Conservation (phyloP, 53 echinoderm and acorn worm genomes). For the Echinometra lucunter region DNA sequence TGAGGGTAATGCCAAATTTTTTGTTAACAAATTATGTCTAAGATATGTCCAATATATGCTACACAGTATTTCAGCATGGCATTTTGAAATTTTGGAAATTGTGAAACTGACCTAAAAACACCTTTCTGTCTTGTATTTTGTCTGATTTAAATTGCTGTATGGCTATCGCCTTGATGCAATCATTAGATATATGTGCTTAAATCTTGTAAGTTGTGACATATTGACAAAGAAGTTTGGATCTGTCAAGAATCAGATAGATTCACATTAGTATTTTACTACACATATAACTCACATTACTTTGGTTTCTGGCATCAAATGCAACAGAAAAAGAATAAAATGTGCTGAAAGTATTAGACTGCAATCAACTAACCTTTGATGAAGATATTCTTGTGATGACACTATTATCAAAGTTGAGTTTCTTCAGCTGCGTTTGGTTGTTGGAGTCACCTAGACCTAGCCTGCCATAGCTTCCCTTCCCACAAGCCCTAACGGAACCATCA, state of each 20-base stretch:
- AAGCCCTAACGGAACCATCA: conserved; percentile 92
- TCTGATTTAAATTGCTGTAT: too few relatives aligned
- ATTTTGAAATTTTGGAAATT: too few relatives aligned
- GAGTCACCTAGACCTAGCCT: conserved; percentile 96
- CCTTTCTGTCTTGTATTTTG: too few relatives aligned
- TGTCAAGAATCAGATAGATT: neutral
- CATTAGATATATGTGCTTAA: too few relatives aligned
- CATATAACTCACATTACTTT: too few relatives aligned
- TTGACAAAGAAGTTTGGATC: neutral
- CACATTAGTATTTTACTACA: neutral
- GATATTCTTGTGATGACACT: conserved; percentile 92
- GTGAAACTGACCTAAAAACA: too few relatives aligned
- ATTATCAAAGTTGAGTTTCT: conserved; percentile 98
- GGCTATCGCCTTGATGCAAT: too few relatives aligned
- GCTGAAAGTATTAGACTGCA: neutral
- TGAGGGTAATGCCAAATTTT: too few relatives aligned
- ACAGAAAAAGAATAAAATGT: neutral
- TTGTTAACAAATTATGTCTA: too few relatives aligned
- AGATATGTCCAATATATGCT: too few relatives aligned
- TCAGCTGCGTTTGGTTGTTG: conserved; percentile 98
- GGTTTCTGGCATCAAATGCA: neutral
- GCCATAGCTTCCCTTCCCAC: conserved; percentile 98
- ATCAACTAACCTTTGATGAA: conserved; percentile 87
- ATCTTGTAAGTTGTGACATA: too few relatives aligned
- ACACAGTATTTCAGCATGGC: too few relatives aligned